Evolutionary conservation across 2,113 vertebrate genomes (phyloP), one percentile per base, ranked within the genome.

Genomic region (Bagarius yarrelli): DNA sequence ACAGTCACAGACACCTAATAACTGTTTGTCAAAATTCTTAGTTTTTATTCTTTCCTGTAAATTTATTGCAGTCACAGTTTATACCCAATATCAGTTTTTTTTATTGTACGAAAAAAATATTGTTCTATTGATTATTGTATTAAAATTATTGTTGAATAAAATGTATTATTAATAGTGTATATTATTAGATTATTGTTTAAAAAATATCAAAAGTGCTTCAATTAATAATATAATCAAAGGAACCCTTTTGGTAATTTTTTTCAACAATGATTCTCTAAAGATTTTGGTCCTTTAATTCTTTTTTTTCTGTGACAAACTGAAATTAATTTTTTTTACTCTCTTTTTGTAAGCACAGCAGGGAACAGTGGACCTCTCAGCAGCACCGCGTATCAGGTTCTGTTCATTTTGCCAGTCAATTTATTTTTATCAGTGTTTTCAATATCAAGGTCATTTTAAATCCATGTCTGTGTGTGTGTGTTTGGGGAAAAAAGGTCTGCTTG

Each of bases 271-370:
- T 50, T 13, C 11, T 76, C 21, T 18, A 14, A 9, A 27, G 40
- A 30, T 76, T 27, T 76, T 57, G 21, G 3, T 32, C 16, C 30
- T 12, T 34, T 21, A 44, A 5, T 63, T 57, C 5, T 76, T 52
- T 50, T 32, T 23, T 63, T 32, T 64, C 56, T 82, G n/a, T 63
- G 36, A 32, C 57, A 64, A 61, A 69, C 27, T 25, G 40, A 40
- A 83, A 83, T 79, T 32, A 23, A 81, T 67, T 30, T 40, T 69
- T 13, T 61, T 36, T 70, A 6, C 21, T 52, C 27, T 66, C 27
- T 3, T 44, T 32, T 52, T 78, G 32, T 40, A 60, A 34, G 34
- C 66, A 27, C 16, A 47, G 73, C 32, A 67, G n/a, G 34, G 30
- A 69, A 66, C 40, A 59, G 30, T 57, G 69, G 34, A 44, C 47